These are phyloP conservation scores for Porites rus DNA, from an alignment of 92 coral and sea anemone species.

Conservation along the genomic window DNA sequence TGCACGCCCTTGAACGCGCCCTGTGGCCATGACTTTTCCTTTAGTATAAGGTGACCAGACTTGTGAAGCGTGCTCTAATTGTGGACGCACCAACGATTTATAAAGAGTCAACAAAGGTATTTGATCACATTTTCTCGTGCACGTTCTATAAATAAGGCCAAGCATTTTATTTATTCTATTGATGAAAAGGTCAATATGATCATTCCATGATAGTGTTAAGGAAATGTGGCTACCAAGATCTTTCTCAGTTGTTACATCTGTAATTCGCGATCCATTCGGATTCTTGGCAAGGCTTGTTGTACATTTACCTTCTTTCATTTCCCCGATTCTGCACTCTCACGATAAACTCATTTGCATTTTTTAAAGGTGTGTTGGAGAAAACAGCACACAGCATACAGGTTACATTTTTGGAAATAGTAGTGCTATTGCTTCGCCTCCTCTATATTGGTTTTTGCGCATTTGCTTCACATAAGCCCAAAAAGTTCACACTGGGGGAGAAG, in stretches of 20 bases:
- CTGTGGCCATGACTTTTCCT: background rate
- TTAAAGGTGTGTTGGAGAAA: too few species aligned
- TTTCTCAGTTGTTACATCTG: conserved; percentile 22
- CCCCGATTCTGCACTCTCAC: too few species aligned
- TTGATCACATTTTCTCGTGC: conserved; percentile 18
- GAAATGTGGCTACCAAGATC: conserved; percentile 42
- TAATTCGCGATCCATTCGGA: conserved; percentile 15
- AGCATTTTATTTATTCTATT: conserved; percentile 29
- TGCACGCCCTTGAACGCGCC: conserved; percentile 30
- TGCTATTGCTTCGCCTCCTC: too few species aligned
- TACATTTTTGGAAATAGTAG: too few species aligned
- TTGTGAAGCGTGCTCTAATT: conserved; percentile 28
- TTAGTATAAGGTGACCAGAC: conserved; percentile 12
- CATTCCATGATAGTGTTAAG: conserved; percentile 7
- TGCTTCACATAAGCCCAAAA: too few species aligned
- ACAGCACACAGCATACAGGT: too few species aligned
- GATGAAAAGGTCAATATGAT: conserved; percentile 16
- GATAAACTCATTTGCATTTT: too few species aligned
- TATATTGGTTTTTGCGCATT: too few species aligned
- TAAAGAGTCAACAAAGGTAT: conserved; percentile 7
- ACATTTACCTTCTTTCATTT: background rate
- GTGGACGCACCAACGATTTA: conserved; percentile 9
- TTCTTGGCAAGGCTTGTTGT: background rate
- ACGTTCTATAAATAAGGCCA: background rate
- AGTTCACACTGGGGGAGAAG: too few species aligned